phyloP scores from a whole-genome alignment of 2,113 vertebrate genomes.

The Periophthalmodon schlosseri region DNA sequence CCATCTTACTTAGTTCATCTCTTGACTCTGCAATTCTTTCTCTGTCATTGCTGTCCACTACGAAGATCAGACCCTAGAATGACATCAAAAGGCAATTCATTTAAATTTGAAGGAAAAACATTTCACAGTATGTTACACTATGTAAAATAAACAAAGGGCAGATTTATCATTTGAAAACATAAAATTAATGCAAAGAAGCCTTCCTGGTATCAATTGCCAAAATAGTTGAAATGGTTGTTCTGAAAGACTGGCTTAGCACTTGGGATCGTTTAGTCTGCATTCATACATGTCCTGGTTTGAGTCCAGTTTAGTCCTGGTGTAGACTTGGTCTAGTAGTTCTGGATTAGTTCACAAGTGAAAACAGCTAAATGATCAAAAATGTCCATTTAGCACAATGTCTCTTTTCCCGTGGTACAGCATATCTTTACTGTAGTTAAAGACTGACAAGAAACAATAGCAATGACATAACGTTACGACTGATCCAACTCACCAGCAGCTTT shows the following conservation, averaged over 20 bases:
- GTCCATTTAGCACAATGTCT: background rate
- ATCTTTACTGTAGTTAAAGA: background rate
- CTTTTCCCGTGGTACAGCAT: background rate
- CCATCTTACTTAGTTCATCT: conserved; percentile 91
- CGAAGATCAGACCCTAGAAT: conserved; percentile 89
- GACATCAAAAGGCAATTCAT: background rate
- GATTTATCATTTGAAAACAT: too few relatives aligned
- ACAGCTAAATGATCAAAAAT: too few relatives aligned
- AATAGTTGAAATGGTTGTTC: background rate
- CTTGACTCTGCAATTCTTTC: conserved; percentile 88
- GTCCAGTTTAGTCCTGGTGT: too few relatives aligned
- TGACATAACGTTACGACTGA: background rate
- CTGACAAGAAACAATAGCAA: background rate
- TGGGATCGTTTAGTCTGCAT: background rate
- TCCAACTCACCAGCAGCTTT: background rate
- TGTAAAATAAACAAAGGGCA: too few relatives aligned
- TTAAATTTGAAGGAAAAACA: background rate
- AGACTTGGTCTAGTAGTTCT: too few relatives aligned
- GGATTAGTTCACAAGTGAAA: too few relatives aligned
- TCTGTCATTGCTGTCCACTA: conserved; percentile 93
- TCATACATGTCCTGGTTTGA: too few relatives aligned
- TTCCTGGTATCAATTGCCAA: background rate
- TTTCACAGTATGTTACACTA: background rate
- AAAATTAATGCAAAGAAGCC: background rate
- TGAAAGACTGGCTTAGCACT: background rate